Evolutionary conservation across 2,888 invertebrate species (phyloP).

Genomic region (Spilosoma lubricipeda): DNA sequence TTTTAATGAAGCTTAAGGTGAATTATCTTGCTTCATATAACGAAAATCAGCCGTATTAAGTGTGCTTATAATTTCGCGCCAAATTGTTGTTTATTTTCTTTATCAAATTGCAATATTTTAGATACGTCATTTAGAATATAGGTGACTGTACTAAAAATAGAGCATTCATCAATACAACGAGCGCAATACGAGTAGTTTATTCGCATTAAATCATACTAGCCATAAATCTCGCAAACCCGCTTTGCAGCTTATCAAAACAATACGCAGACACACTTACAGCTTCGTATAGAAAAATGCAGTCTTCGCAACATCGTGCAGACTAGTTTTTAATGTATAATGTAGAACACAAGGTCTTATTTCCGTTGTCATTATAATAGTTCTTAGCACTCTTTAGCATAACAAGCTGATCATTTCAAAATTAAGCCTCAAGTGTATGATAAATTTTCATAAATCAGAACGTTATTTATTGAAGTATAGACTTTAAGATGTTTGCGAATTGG

Average conservation of each 20-base stretch:
- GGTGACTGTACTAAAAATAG: slow-evolving; percentile 75
- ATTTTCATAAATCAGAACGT: slow-evolving; percentile 84
- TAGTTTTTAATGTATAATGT: slow-evolving; percentile 63
- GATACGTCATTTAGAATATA: slow-evolving; percentile 56
- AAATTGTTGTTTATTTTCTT: slow-evolving; percentile 43
- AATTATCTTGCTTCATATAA: slow-evolving; percentile 31
- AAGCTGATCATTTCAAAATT: slow-evolving; percentile 82
- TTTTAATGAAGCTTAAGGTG: slow-evolving; percentile 35
- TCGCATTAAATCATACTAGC: slow-evolving; percentile 85
- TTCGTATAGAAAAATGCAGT: slow-evolving; percentile 73
- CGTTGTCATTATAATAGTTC: slow-evolving; percentile 55
- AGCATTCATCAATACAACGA: slow-evolving; percentile 81
- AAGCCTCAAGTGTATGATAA: slow-evolving; percentile 85
- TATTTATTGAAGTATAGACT: slow-evolving; percentile 85
- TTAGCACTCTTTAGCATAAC: slow-evolving; percentile 62
- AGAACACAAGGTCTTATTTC: slow-evolving; percentile 69
- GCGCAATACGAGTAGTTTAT: slow-evolving; percentile 83
- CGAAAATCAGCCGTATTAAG: slow-evolving; percentile 23
- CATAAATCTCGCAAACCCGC: slow-evolving; percentile 86
- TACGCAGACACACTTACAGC: slow-evolving; percentile 85
- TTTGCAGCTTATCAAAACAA: slow-evolving; percentile 87
- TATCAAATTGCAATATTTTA: slow-evolving; percentile 42
- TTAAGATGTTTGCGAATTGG: slow-evolving; percentile 82
- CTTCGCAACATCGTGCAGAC: slow-evolving; percentile 53
- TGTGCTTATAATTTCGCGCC: slow-evolving; percentile 8